Evolutionary conservation across 1,140 invertebrate genomes (phyloP), one percentile per base, ranked within the genome.

Genomic region (Caenorhabditis brenneri): DNA sequence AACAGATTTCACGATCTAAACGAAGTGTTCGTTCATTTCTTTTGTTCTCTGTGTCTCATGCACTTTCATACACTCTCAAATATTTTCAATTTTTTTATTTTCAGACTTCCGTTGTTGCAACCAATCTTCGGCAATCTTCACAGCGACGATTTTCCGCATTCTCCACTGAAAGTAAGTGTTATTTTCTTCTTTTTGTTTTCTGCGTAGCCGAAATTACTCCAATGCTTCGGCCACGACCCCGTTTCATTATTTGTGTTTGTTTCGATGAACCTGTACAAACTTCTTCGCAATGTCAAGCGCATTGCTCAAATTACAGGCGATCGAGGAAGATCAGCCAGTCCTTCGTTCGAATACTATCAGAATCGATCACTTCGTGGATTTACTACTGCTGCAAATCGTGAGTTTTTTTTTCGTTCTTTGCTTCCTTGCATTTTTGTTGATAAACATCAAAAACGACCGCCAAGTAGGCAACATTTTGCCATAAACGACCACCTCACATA

Each of bases 281-380:
- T 74, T 24, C 22, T 74, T 39, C 33, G 65, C 65, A 74, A 74
- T 74, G 65, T 31, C 22, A 31, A 31, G 22, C 33, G n/a, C 36
- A 74, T 74, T 74, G 65, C 65, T 42, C 65, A 33, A 74, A 22
- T 74, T 74, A 39, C 65, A 74, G 65, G 65, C 65, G 65, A 74
- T 24, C 65, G 65, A 42, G 65, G 65, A 24, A 22, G 65, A 42
- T 74, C 65, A 7, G 65, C 15, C 36, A 74, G 65, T 42, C 65
- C 65, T 22, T 74, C 65, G n/a, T 74, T 74, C 24, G 65, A 74
- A 42, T 19, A 74, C 27, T 74, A 74, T 74, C 65, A 74, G 24
- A 74, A 74, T 74, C 65, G 65, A 74, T 74, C 65, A 10, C 65
- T 74, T 10, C 65, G 65, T 31, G 65, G 65, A 74, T 74, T 74